Conservation (phyloP, 2,113 vertebrate species). For the Antennarius striatus region DNA sequence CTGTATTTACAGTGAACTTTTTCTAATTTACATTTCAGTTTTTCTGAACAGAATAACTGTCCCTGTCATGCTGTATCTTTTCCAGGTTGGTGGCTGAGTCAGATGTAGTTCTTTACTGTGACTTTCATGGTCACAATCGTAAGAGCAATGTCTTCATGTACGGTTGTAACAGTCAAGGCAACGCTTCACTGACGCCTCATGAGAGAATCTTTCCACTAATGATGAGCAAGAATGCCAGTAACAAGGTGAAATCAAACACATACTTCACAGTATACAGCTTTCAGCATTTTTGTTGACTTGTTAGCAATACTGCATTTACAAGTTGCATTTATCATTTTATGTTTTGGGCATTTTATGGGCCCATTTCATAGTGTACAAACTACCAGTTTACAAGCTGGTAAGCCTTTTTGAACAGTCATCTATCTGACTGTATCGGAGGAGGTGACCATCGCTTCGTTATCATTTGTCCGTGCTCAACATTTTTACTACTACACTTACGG, state of each 20-base stretch:
- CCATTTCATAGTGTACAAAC: background rate
- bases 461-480: background rate
- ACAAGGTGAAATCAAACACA: conserved; percentile 79
- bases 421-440: background rate
- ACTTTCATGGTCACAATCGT: conserved; percentile 92
- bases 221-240: conserved; percentile 91
- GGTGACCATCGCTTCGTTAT: background rate
- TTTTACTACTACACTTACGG: background rate
- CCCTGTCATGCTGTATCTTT: background rate
- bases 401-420: background rate
- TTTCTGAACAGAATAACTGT: background rate
- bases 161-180: conserved; percentile 76
- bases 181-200: conserved; percentile 58
- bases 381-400: background rate
- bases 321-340: background rate
- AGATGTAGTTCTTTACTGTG: conserved; percentile 90
- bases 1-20: no score
- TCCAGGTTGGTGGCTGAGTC: conserved; percentile 82
- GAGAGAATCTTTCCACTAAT: conserved; percentile 91
- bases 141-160: conserved; percentile 95
- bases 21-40: background rate
- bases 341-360: background rate
- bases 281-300: no score
- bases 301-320: background rate
- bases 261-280: background rate